A percentile compares a stretch with the other conserved stretches of the same genome.
phyloP scores from a whole-genome alignment of 1,140 invertebrate species.

The Leptoteleia sp. region DNA sequence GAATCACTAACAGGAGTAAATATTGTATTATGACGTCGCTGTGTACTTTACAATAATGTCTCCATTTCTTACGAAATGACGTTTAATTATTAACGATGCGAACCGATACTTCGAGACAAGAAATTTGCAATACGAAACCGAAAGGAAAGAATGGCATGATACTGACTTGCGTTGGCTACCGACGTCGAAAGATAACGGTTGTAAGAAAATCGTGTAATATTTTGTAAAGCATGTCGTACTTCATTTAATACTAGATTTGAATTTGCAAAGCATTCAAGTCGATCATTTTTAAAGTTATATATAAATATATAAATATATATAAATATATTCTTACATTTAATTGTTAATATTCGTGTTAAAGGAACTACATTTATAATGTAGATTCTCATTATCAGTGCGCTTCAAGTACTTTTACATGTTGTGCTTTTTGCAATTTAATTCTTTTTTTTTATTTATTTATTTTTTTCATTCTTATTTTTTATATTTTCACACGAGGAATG shows the following conservation, averaged over 20 bases:
- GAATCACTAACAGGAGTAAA: constrained; percentile 49
- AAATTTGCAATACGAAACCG: constrained; percentile 35
- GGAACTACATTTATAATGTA: constrained; percentile 48
- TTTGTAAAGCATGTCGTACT: constrained; percentile 67
- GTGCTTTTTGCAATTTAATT: constrained; percentile 49
- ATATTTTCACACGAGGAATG: too few species aligned
- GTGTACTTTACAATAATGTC: constrained; percentile 66
- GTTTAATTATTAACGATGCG: constrained; percentile 51
- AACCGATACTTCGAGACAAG: constrained; percentile 52
- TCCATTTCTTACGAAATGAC: constrained; percentile 61
- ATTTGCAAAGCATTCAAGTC: constrained; percentile 61
- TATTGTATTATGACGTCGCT: constrained; percentile 62
- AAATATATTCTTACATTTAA: constrained; percentile 65
- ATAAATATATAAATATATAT: constrained; percentile 57
- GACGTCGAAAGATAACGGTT: constrained; percentile 63
- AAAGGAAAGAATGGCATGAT: constrained; percentile 29
- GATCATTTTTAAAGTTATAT: constrained; percentile 64
- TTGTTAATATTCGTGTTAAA: constrained; percentile 63
- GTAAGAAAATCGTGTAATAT: constrained; percentile 66
- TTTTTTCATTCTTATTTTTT: too few species aligned
- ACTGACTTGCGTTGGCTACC: constrained; percentile 57
- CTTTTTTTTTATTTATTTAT: too few species aligned
- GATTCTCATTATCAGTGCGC: constrained; percentile 56
- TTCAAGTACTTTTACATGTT: constrained; percentile 62
- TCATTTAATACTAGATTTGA: constrained; percentile 61